Conservation (phyloP, 2,113 vertebrate species). For the Hippotragus niger region DNA sequence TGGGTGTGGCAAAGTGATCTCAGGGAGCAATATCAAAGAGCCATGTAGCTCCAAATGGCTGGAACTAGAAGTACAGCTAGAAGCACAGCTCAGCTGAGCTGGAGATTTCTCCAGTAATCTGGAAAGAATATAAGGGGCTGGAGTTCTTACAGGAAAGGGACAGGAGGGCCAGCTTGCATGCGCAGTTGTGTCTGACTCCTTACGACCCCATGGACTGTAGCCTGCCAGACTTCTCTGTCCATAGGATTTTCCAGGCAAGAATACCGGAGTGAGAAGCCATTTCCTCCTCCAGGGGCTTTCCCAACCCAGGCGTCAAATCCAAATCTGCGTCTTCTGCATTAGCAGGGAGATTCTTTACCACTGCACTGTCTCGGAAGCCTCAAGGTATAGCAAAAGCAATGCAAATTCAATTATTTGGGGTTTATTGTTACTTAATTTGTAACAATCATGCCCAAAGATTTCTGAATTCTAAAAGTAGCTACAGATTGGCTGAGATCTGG, state of each 20-base stretch:
- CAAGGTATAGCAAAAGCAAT: not conserved
- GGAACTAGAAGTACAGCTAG: not conserved
- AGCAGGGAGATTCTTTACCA: not conserved
- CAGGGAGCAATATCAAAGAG: not conserved
- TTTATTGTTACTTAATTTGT: not conserved
- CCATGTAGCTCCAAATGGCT: not conserved
- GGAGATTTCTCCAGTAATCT: not conserved
- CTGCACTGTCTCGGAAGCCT: not conserved
- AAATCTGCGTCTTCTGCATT: not conserved
- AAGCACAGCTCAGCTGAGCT: not conserved
- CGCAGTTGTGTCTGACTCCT: not conserved
- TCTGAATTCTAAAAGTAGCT: not conserved
- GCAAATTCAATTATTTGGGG: not conserved
- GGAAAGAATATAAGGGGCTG: not conserved
- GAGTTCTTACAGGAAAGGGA: not conserved
- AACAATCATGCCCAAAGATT: not conserved
- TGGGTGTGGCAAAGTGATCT: not conserved
- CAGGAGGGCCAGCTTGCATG: not conserved
- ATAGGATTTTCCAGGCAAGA: not conserved
- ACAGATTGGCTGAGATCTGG: not conserved
- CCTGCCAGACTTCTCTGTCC: not conserved
- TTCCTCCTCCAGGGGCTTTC: not conserved
- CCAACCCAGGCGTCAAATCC: not conserved
- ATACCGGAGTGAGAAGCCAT: not conserved
- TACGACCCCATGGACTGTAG: not conserved